phyloP scores from a whole-genome alignment of 1,140 invertebrate species.

The Drosophila lacteicornis region DNA sequence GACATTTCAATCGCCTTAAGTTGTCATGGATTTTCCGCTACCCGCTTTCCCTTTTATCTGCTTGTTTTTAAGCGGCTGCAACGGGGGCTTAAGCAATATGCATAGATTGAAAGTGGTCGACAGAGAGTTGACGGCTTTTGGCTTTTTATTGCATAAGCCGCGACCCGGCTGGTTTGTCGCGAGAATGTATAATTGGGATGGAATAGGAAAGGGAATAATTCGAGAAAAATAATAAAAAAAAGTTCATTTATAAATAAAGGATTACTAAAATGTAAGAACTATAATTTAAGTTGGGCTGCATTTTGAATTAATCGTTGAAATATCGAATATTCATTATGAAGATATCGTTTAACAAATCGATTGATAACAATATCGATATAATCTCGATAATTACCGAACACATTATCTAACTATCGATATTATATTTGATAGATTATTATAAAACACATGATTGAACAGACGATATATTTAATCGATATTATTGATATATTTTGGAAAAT shows the following conservation, averaged over 20 bases:
- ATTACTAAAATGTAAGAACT: too few species aligned
- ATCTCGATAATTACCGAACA: too few species aligned
- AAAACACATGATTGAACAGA: background rate
- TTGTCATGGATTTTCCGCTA: slow-evolving; percentile 33
- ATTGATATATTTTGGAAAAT: background rate
- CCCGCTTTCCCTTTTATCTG: slow-evolving; percentile 24
- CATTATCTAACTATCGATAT: too few species aligned
- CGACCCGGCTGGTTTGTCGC: background rate
- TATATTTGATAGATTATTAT: background rate
- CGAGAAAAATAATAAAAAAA: background rate
- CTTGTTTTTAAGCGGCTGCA: slow-evolving; percentile 44
- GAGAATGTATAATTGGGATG: slow-evolving; percentile 3
- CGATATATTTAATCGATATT: background rate
- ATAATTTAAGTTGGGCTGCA: too few species aligned
- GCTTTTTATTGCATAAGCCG: slow-evolving; percentile 36
- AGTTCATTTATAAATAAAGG: too few species aligned
- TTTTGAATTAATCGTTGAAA: too few species aligned
- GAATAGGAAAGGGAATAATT: background rate
- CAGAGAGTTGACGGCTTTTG: slow-evolving; percentile 22
- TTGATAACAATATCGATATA: too few species aligned
- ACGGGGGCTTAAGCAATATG: slow-evolving; percentile 30
- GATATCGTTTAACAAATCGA: too few species aligned
- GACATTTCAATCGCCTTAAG: slow-evolving; percentile 59
- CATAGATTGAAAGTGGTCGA: slow-evolving; percentile 37
- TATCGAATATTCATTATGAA: too few species aligned